Percentiles rank a stretch among this genome's conserved stretches.
phyloP scores from a whole-genome alignment of 2,888 invertebrate species.

The Hyles lineata region DNA sequence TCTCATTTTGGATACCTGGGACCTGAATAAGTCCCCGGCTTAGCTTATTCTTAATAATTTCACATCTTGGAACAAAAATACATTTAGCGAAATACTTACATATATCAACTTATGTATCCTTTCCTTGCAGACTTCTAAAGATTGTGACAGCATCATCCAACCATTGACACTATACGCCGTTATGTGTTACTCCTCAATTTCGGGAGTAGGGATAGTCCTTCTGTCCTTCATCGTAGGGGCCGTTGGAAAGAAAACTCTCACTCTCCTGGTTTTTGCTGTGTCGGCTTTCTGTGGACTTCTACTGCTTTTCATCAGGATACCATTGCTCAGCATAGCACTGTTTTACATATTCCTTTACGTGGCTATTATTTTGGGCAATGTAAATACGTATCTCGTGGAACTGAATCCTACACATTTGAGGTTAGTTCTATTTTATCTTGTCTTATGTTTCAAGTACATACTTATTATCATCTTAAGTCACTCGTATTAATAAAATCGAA shows the following conservation, averaged over 20 bases:
- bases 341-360: constrained; percentile 70
- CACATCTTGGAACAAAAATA: too few species aligned
- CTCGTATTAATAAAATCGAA: background rate
- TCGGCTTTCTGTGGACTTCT: constrained; percentile 55
- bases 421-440: constrained; percentile 41
- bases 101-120: background rate
- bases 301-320: constrained; percentile 61
- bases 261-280: constrained; percentile 56
- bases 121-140: constrained; percentile 47
- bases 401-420: constrained; percentile 74
- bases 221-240: constrained; percentile 65
- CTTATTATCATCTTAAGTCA: background rate
- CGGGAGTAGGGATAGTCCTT: constrained; percentile 54
- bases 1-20: too few species aligned
- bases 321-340: constrained; percentile 63
- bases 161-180: constrained; percentile 67
- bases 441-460: background rate
- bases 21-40: too few species aligned
- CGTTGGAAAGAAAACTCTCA: constrained; percentile 64
- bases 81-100: too few species aligned
- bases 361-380: constrained; percentile 66
- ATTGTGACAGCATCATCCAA: constrained; percentile 64
- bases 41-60: too few species aligned
- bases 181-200: constrained; percentile 64
- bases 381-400: constrained; percentile 72